Evolutionary conservation across 2,113 vertebrate genomes (phyloP).

Genomic region (Scomber scombrus): DNA sequence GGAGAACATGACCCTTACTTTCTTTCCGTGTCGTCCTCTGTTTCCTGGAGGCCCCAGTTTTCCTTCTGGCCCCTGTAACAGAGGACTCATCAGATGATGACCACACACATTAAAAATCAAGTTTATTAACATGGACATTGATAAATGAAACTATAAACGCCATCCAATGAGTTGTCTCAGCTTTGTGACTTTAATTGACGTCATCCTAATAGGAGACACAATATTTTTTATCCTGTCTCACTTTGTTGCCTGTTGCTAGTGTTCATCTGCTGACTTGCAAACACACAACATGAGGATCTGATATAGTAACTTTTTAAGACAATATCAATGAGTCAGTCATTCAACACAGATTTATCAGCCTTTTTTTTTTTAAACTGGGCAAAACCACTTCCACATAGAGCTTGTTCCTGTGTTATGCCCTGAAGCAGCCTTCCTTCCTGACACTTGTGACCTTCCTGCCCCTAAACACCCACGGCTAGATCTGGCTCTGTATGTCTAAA

Average conservation of each 20-base stretch:
- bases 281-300: neutral
- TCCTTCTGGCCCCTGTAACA: slow-evolving; percentile 92
- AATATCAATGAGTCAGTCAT: neutral
- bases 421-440: neutral
- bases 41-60: slow-evolving; percentile 89
- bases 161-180: neutral
- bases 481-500: slow-evolving; percentile 19
- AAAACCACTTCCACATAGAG: neutral
- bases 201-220: too few relatives aligned
- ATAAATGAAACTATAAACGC: neutral
- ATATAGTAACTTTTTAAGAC: neutral
- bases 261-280: neutral
- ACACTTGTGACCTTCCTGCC: neutral
- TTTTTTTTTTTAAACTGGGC: neutral
- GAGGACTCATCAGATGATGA: slow-evolving; percentile 1
- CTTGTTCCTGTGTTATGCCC: neutral
- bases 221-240: neutral
- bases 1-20: slow-evolving; percentile 81
- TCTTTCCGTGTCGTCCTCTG: slow-evolving; percentile 92
- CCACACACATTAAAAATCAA: neutral
- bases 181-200: too few relatives aligned
- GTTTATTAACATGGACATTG: neutral
- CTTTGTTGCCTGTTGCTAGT: neutral
- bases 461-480: neutral
- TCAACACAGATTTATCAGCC: neutral